phyloP scores from a whole-genome alignment of 2,113 vertebrate species.

The Mormyrus iriodes region DNA sequence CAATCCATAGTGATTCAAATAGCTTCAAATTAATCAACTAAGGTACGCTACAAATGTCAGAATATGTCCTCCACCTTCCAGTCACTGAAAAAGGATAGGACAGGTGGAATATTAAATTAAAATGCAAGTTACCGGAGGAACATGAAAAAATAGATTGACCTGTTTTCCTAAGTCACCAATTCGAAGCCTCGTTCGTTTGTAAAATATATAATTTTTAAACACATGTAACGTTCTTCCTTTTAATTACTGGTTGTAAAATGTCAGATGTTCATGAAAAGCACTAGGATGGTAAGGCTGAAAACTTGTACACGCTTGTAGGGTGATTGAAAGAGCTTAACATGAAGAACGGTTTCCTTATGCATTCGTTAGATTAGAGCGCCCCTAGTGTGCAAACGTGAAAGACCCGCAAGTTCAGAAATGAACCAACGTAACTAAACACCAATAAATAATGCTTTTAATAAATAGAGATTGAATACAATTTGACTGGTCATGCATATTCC shows the following conservation, averaged over 20 bases:
- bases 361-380: constrained; percentile 58
- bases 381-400: constrained; percentile 40
- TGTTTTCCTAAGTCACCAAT: background rate
- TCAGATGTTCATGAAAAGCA: background rate
- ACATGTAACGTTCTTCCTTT: background rate
- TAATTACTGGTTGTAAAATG: background rate
- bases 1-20: background rate
- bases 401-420: background rate
- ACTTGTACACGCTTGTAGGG: background rate
- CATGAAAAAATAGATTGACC: background rate
- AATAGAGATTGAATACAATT: background rate
- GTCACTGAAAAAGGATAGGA: background rate
- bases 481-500: background rate
- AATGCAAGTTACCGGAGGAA: background rate
- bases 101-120: background rate
- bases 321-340: background rate
- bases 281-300: background rate
- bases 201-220: background rate
- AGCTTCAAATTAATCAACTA: background rate
- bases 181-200: background rate
- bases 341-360: background rate
- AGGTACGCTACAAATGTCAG: background rate
- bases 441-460: background rate
- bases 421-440: background rate
- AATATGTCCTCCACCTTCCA: background rate